phyloP scores from a whole-genome alignment of 2,113 vertebrate genomes.

The Podocnemis expansa region DNA sequence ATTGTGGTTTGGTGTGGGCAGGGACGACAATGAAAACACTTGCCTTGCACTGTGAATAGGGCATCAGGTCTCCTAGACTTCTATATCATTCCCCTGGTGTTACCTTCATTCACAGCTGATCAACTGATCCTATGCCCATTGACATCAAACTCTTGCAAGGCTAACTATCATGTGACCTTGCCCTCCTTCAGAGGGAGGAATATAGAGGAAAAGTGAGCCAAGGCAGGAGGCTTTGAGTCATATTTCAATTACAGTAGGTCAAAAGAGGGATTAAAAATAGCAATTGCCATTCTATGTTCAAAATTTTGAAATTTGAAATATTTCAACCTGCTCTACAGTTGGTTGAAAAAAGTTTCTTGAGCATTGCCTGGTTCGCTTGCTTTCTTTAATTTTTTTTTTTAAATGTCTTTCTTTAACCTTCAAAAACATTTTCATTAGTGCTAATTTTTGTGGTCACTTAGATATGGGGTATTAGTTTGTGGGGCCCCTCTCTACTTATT shows the following conservation, averaged over 20 bases:
- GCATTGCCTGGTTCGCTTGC: neutral
- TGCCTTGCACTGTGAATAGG: constrained; percentile 19
- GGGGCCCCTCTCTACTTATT: neutral
- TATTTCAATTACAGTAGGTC: neutral
- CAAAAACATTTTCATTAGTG: neutral
- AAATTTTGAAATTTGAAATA: neutral
- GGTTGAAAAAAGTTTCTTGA: neutral
- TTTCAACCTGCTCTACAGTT: neutral
- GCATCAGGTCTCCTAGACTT: neutral
- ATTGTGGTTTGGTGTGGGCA: neutral
- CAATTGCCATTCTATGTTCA: neutral
- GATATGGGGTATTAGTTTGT: neutral
- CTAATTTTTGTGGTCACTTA: neutral
- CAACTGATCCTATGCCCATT: neutral
- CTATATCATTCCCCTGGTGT: neutral
- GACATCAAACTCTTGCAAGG: too few relatives aligned
- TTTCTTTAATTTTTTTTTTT: neutral
- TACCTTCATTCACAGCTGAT: neutral
- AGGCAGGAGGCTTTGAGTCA: neutral
- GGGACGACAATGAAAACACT: neutral
- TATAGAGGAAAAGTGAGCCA: neutral
- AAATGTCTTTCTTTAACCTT: neutral
- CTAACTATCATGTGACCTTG: fast-evolving
- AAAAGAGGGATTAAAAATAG: neutral
- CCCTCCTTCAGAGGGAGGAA: neutral